Conservation (phyloP, 2,888 invertebrate species). For the Papilio protenor region DNA sequence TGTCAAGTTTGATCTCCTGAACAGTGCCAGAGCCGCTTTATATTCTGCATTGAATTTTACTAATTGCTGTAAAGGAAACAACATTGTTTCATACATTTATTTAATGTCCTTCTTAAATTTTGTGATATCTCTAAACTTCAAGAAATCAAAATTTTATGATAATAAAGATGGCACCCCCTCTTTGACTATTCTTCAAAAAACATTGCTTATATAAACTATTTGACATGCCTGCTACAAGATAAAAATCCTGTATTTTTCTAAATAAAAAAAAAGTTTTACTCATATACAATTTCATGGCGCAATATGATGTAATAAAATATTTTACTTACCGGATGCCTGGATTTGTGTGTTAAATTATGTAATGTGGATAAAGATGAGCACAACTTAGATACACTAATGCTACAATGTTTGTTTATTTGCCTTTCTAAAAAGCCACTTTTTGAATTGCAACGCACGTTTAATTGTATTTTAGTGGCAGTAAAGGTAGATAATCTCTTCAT, state of each 20-base stretch:
- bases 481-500: slow-evolving; percentile 69
- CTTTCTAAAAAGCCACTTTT: slow-evolving; percentile 56
- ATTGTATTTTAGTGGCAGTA: slow-evolving; percentile 68
- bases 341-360: slow-evolving; percentile 66
- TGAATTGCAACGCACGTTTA: slow-evolving; percentile 60
- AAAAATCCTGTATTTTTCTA: too few relatives aligned
- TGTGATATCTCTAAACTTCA: too few relatives aligned
- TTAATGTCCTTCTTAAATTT: too few relatives aligned
- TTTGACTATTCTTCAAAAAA: too few relatives aligned
- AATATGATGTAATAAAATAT: slow-evolving; percentile 13
- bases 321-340: slow-evolving; percentile 67
- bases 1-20: slow-evolving; percentile 81
- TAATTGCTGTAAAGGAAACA: slow-evolving; percentile 59
- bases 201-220: too few relatives aligned
- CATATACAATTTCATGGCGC: slow-evolving; percentile 8
- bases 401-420: slow-evolving; percentile 61
- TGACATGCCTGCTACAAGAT: too few relatives aligned
- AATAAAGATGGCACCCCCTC: too few relatives aligned
- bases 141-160: too few relatives aligned
- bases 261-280: background rate
- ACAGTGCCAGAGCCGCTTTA: slow-evolving; percentile 80
- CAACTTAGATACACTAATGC: slow-evolving; percentile 60
- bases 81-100: background rate
- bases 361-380: slow-evolving; percentile 70
- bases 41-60: slow-evolving; percentile 80